Conservation (phyloP, 1,140 invertebrate species). For the Dolichoris vasculosae region DNA sequence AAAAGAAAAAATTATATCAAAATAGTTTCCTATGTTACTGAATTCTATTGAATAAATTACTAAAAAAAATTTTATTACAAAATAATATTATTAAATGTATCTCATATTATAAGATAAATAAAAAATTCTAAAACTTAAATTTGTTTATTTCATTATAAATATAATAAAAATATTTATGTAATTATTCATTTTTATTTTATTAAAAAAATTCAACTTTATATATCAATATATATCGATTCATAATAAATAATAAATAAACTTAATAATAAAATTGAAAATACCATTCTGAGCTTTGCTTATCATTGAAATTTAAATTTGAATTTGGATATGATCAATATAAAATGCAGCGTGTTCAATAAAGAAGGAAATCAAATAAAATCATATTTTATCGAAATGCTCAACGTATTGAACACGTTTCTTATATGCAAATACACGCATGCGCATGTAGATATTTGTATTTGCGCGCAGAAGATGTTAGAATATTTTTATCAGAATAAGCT, state of each 20-base stretch:
- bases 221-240: background rate
- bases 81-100: no score
- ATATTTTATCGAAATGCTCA: conserved; percentile 45
- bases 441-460: no score
- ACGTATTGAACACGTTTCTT: background rate
- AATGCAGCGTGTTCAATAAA: background rate
- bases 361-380: conserved; percentile 22
- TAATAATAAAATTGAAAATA: conserved; percentile 1
- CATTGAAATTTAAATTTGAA: conserved; percentile 26
- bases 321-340: conserved; percentile 19
- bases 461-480: no score
- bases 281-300: background rate
- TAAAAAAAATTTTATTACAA: no score
- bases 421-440: conserved; percentile 1
- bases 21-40: no score
- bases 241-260: conserved; percentile 15
- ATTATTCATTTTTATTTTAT: background rate
- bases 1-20: no score
- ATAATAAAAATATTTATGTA: background rate
- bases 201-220: background rate
- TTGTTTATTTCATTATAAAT: no score
- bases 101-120: no score
- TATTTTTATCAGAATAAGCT: no score
- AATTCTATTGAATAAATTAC: no score
- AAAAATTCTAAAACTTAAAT: no score